Evolutionary conservation across 2,797 vertebrate species (phyloP), one percentile per base, ranked within the genome.

Genomic region (Microctenopoma lineatum): DNA sequence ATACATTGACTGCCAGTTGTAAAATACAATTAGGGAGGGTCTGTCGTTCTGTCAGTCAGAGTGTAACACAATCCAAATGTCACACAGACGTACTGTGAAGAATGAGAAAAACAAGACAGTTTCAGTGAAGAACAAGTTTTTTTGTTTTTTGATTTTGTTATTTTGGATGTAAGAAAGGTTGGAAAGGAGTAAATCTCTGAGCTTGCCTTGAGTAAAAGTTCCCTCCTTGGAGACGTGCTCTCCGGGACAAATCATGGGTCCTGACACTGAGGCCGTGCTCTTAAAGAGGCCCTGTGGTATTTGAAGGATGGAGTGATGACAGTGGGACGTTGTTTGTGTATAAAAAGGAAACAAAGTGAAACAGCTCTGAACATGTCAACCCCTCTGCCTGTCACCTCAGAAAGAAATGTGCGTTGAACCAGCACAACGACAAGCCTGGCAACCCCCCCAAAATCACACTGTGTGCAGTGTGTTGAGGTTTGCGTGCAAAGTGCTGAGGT

Each of bases 291-390:
- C 87, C 83, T 86, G 76, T 86, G 86, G 87, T 82, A 90, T 89
- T 87, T 92, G 87, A 92, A 80, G 87, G 89, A 92, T 90, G 88
- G 86, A 86, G 90, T 91, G 92, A 84, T 91, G 92, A 93, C 90
- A 92, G 91, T 81, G 59, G 75, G 81, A 88, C 63, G 70, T 88
- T 92, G 90, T 91, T 91, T 92, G 90, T 92, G 86, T 90, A 73
- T 84, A 77, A 86, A 85, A 83, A 84, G 84, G 89, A 89, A 89
- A 89, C 85, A 90, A 90, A 92, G 86, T 76, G 78, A 90, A 88
- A 85, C 89, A 86, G 86, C 75, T 90, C 87, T 59, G 88, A 89
- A 91, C 90, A 90, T 70, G 85, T 88, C 83, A 66, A 76, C 73
- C 67, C 53, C 70, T 68, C 72, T 42, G 75, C 76, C 60, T 84